Percentiles rank a stretch among this genome's conserved stretches.
Evolutionary conservation across 2,113 vertebrate genomes (phyloP).

Genomic region (Odontophorus gujanensis): DNA sequence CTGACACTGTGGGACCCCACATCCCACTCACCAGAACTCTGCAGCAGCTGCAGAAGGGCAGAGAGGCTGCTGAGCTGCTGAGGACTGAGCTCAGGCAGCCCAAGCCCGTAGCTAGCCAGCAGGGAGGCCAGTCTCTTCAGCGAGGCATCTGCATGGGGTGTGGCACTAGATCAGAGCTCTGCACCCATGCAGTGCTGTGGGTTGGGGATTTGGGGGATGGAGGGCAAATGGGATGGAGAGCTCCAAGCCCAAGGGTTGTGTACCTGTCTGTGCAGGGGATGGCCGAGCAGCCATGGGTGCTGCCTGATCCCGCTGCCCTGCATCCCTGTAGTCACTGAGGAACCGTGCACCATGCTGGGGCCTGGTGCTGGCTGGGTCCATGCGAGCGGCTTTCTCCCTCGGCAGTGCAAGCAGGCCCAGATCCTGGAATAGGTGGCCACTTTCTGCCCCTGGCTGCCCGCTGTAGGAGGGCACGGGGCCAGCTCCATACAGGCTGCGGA

Average conservation of each 20-base stretch:
- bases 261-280: constrained; percentile 10
- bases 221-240: background rate
- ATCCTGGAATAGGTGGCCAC: constrained; percentile 88
- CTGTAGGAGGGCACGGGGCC: constrained; percentile 80
- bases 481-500: constrained; percentile 66
- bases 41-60: constrained; percentile 84
- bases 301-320: constrained; percentile 24
- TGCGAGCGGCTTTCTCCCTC: constrained; percentile 77
- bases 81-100: constrained; percentile 86
- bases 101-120: constrained; percentile 83
- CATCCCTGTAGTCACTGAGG: constrained; percentile 45
- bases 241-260: rapidly evolving
- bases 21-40: constrained; percentile 66
- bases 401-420: constrained; percentile 84
- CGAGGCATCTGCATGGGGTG: constrained; percentile 60
- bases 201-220: background rate
- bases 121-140: constrained; percentile 83
- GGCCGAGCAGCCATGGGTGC: background rate
- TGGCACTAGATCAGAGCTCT: background rate
- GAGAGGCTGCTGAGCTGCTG: constrained; percentile 88
- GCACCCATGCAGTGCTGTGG: rapidly evolving
- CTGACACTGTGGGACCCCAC: rapidly evolving
- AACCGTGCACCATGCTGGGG: constrained; percentile 75
- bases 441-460: constrained; percentile 78
- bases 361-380: constrained; percentile 57